Percentiles rank a stretch among this genome's conserved stretches.
Evolutionary conservation across 2,797 vertebrate genomes (phyloP).

Genomic region (Lepidocolaptes lacrymiger): DNA sequence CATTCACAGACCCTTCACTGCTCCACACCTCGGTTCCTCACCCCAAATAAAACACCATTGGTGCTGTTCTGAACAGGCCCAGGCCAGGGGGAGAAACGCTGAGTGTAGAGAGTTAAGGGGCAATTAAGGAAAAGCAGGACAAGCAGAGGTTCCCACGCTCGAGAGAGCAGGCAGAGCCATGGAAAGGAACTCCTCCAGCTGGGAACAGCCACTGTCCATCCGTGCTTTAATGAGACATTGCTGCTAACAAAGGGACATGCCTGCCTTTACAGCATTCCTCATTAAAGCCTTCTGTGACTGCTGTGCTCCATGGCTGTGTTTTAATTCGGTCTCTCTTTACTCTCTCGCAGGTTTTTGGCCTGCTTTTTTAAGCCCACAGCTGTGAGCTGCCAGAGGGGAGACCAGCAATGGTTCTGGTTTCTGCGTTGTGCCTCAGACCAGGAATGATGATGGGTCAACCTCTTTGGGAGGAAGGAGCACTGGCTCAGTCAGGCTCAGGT

Average conservation of each 20-base stretch:
- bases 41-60: neutral
- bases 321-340: neutral
- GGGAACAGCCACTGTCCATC: neutral
- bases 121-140: neutral
- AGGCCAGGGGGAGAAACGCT: neutral
- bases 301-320: neutral
- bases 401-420: neutral
- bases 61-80: neutral
- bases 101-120: neutral
- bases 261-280: neutral
- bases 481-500: neutral
- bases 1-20: rapidly evolving
- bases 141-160: neutral
- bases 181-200: neutral
- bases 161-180: neutral
- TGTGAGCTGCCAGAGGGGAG: neutral
- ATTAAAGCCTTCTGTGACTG: neutral
- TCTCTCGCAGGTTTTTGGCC: neutral
- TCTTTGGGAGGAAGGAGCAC: neutral
- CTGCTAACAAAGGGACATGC: neutral
- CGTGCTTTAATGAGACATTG: neutral
- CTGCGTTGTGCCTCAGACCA: neutral
- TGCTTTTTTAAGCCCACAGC: neutral
- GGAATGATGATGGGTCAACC: neutral
- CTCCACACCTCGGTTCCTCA: rapidly evolving